Evolutionary conservation across 2,888 invertebrate species (phyloP), one percentile per base, ranked within the genome.

Genomic region (Clusia tigrina): DNA sequence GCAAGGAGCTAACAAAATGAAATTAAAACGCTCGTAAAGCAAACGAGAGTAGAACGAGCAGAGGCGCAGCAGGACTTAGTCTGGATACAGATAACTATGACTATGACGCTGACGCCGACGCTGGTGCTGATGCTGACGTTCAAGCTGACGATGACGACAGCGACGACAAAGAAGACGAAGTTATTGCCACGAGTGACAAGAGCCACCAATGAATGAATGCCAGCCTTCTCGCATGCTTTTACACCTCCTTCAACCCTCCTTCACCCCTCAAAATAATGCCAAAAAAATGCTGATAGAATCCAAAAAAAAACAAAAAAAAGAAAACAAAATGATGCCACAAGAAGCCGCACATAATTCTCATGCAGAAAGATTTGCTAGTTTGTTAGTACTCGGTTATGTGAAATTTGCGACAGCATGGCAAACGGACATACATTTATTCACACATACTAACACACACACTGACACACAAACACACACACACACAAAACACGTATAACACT

Each of bases 1-100:
- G 54, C 54, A 54, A 17, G 26, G 5, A 54, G 54, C 26, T 18
- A 54, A 55, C 55, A 22, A 55, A 55, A 55, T 55, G 37, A 55
- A 55, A 55, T 55, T 55, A 55, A 55, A 55, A 55, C 37, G 55
- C 55, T 55, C 55, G 55, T 55, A 55, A 55, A 55, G 38, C 20
- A 55, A 2, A 32, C 26, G 22, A 37, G 15, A 18, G 20, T n/a
- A n/a, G n/a, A n/a, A 18, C 48, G 22, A 48, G 22, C 20, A 15
- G 48, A 9, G 32, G 5, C 18, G 42, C 10, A 42, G 42, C 42
- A 42, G 42, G 42, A 42, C 42, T 42, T 42, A 42, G 42, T n/a
- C n/a, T n/a, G n/a, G n/a, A n/a, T n/a, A n/a, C n/a, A n/a, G n/a
- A n/a, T n/a, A n/a, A n/a, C n/a, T n/a, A n/a, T n/a, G n/a, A n/a